Base-by-base conservation (phyloP, 2,888 invertebrate species). In the Magallana nippona region DNA sequence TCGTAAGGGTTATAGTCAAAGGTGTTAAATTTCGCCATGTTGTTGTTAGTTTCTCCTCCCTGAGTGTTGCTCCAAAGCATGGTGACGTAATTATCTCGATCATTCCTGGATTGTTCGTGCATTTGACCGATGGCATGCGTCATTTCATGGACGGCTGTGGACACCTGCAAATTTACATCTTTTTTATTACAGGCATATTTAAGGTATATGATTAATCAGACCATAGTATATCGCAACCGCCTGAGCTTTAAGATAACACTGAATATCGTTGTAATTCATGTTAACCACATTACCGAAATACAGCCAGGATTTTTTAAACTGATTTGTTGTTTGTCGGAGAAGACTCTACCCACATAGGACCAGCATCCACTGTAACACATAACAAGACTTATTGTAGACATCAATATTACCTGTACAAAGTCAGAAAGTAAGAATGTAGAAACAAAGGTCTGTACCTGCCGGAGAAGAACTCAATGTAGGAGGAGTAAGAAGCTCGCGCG, bases 51-150 rank as follows among this genome's bases (percentile, higher is more conserved):
- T 11, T 5, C 10, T n/a, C 82, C 82, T 32, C 82, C 82, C 11
- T 60, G n/a, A n/a, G 58, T 78, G 22, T 82, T 82, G 44, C 15
- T 13, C 78, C 78, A 82, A 1, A 82, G n/a, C 78, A 82, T 78
- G 19, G 82, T 58, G 57, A 82, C 82, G 44, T 82, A 44, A 27
- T 82, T 82, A 60, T 82, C 82, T n/a, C 82, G 19, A 15, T 82
- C 82, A 22, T 11, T 58, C 11, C 82, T 57, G 10, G 82, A 82
- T n/a, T 82, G 82, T 78, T 82, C 82, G 13, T 82, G 82, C 82
- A 78, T 44, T 62, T 82, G 82, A 13, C 78, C 82, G 2, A 82
- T 82, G 10, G 82, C 82, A 60, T 82, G 82, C 1, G 22, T 32
- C 82, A 82, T 82, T 55, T 82, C 82, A 57, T 82, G 82, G 13